Conservation (phyloP, 2,888 invertebrate species). For the Leptinotarsa peninsularis region DNA sequence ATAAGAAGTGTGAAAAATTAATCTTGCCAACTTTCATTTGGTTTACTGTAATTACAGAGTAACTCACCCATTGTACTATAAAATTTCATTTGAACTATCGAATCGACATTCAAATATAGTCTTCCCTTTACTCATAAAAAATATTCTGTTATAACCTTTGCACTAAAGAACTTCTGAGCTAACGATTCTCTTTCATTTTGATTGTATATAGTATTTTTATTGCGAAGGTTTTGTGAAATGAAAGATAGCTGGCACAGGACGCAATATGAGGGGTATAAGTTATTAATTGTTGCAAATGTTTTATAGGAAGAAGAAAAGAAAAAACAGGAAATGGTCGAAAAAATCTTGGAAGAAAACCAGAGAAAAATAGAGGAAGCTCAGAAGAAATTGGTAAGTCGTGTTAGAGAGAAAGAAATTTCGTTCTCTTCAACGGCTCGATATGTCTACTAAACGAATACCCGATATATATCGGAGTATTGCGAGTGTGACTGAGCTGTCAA, state of each 20-base stretch:
- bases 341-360: slow-evolving; percentile 98
- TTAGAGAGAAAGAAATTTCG: not conserved
- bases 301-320: slow-evolving; percentile 97
- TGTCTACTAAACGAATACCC: no score
- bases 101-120: not conserved
- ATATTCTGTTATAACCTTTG: slow-evolving; percentile 9
- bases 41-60: no score
- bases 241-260: slow-evolving; percentile 60
- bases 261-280: slow-evolving; percentile 56
- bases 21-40: no score
- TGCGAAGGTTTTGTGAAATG: slow-evolving; percentile 40
- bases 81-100: not conserved
- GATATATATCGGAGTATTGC: no score
- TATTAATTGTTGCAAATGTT: slow-evolving; percentile 69
- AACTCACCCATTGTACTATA: no score
- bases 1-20: no score
- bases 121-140: not conserved
- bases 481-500: no score
- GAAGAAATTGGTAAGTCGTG: slow-evolving; percentile 86
- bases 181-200: slow-evolving; percentile 11
- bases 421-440: no score
- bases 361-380: slow-evolving; percentile 97
- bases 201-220: slow-evolving; percentile 28
- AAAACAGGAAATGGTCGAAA: slow-evolving; percentile 95
- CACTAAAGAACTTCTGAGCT: slow-evolving; percentile 20